phyloP scores from a whole-genome alignment of 2,113 vertebrate species.

The Paratilapia polleni region DNA sequence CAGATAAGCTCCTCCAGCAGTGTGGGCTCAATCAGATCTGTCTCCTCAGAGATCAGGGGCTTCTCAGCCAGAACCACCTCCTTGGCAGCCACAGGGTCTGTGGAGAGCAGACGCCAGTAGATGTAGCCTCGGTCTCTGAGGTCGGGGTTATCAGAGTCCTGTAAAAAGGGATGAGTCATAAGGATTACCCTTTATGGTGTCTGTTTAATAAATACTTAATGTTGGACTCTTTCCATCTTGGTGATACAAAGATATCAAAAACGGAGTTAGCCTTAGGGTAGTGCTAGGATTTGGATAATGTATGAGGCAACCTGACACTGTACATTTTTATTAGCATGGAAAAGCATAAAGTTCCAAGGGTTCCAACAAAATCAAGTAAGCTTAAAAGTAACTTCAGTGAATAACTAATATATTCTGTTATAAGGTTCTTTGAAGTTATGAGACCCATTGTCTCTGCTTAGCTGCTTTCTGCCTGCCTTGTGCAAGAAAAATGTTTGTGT shows the following conservation, averaged over 20 bases:
- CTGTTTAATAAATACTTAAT: constrained; percentile 48
- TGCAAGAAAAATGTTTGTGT: background rate
- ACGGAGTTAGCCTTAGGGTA: background rate
- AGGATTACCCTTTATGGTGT: constrained; percentile 17
- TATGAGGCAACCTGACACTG: background rate
- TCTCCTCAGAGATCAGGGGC: constrained; percentile 97
- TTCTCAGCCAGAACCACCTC: constrained; percentile 98
- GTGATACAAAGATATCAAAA: constrained; percentile 30
- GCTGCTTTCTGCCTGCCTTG: background rate
- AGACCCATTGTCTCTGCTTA: background rate
- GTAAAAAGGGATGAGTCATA: background rate
- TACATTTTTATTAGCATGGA: background rate
- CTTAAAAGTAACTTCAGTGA: background rate
- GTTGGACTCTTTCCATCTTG: background rate
- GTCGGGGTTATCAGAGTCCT: constrained; percentile 98
- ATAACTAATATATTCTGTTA: background rate
- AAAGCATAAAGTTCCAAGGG: background rate
- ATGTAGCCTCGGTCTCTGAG: constrained; percentile 97
- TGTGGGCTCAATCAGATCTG: constrained; percentile 96
- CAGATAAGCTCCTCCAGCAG: constrained; percentile 98
- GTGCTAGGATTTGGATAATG: background rate
- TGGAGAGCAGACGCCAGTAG: constrained; percentile 99
- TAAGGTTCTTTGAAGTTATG: background rate
- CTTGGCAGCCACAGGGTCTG: constrained; percentile 95
- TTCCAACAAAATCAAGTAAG: constrained; percentile 4